Evolutionary conservation across 2,113 vertebrate genomes (phyloP).

Genomic region (Paramisgurnus dabryanus): DNA sequence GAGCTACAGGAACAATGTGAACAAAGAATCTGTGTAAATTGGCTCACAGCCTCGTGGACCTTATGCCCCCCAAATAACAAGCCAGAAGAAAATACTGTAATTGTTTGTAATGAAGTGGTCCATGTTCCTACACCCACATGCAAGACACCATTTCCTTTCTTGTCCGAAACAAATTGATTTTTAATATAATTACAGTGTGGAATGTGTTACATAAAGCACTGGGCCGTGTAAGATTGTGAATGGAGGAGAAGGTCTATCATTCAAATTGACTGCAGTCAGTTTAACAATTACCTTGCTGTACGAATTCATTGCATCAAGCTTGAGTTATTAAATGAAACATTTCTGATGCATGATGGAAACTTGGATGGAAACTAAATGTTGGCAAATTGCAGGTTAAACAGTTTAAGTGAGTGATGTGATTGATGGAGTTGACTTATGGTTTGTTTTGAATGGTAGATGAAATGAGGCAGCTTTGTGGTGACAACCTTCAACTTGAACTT

Average conservation of each 20-base stretch:
- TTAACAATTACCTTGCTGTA: background rate
- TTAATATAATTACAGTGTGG: constrained; percentile 69
- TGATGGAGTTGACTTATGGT: background rate
- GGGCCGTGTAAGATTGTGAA: constrained; percentile 36
- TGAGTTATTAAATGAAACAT: too few relatives aligned
- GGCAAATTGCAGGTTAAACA: too few relatives aligned
- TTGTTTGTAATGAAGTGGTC: constrained; percentile 46
- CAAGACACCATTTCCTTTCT: constrained; percentile 43
- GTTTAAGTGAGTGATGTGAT: too few relatives aligned
- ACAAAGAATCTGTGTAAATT: constrained; percentile 12
- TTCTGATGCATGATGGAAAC: too few relatives aligned
- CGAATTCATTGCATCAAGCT: background rate
- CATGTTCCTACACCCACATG: constrained; percentile 51
- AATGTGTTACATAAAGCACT: constrained; percentile 62
- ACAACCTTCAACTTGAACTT: constrained; percentile 30
- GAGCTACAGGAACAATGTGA: background rate
- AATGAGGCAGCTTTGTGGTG: background rate
- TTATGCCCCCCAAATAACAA: constrained; percentile 35
- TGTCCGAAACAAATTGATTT: constrained; percentile 64
- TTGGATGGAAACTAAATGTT: too few relatives aligned
- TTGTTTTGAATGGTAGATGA: background rate
- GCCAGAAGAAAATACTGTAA: constrained; percentile 11
- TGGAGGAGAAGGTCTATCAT: background rate
- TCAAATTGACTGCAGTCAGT: background rate
- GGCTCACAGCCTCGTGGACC: constrained; percentile 16